Evolutionary conservation across 2,888 invertebrate species (phyloP).

Genomic region (Drosophila ustulata): DNA sequence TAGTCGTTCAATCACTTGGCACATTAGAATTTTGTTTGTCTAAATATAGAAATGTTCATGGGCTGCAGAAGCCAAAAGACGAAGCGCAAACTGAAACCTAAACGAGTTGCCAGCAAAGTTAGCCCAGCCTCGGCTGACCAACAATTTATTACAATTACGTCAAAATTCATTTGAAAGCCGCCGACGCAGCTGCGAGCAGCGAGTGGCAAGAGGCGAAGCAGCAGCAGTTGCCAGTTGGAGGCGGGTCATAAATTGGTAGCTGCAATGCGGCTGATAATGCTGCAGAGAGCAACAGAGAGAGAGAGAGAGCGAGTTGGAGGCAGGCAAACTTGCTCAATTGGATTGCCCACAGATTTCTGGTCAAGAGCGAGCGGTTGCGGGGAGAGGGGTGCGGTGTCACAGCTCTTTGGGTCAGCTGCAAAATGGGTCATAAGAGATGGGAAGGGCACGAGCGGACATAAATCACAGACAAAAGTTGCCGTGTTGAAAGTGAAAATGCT

Average conservation of each 20-base stretch:
- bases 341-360: conserved; percentile 62
- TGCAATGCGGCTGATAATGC: conserved; percentile 78
- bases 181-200: conserved; percentile 33
- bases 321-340: conserved; percentile 64
- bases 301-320: conserved; percentile 15
- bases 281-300: conserved; percentile 27
- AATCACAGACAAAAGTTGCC: conserved; percentile 66
- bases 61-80: conserved; percentile 12
- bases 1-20: background rate
- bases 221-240: background rate
- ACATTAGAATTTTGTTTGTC: background rate
- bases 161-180: conserved; percentile 76
- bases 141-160: conserved; percentile 81
- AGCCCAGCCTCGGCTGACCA: conserved; percentile 62
- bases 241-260: conserved; percentile 74
- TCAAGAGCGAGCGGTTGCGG: background rate
- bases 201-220: background rate
- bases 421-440: conserved; percentile 66
- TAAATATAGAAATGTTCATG: conserved; percentile 39
- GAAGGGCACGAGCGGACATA: conserved; percentile 36
- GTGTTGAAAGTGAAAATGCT: conserved; percentile 71
- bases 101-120: conserved; percentile 48
- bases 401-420: conserved; percentile 62
- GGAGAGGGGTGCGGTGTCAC: background rate
- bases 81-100: conserved; percentile 9